phyloP scores from a whole-genome alignment of 1,140 invertebrate species.

The Sycophaga agraensis region DNA sequence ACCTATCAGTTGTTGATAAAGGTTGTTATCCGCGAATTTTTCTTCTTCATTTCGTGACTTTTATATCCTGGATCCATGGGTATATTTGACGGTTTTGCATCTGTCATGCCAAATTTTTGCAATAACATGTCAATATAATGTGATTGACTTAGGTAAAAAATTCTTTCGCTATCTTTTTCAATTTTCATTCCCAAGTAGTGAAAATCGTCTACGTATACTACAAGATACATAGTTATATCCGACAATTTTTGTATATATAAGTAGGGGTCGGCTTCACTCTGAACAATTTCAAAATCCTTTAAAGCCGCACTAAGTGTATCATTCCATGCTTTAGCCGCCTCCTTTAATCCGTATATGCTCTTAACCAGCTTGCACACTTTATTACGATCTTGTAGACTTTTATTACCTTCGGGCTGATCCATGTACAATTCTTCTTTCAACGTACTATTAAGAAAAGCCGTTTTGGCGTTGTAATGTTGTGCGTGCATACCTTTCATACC shows the following conservation, averaged over 20 bases:
- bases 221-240: not conserved
- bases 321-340: conserved; percentile 14
- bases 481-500: conserved; percentile 43
- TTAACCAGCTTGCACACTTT: conserved; percentile 35
- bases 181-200: conserved; percentile 2
- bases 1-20: conserved; percentile 1
- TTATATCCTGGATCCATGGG: not conserved
- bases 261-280: not conserved
- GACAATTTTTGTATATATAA: not conserved
- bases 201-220: conserved; percentile 12
- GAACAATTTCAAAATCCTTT: not conserved
- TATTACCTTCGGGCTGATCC: conserved; percentile 39
- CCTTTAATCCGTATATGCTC: not conserved
- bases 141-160: not conserved
- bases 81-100: conserved; percentile 33
- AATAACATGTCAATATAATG: too few relatives aligned
- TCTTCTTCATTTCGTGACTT: not conserved
- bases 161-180: conserved; percentile 25
- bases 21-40: not conserved
- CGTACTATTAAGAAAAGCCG: conserved; percentile 39
- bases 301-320: not conserved
- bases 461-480: conserved; percentile 45
- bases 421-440: conserved; percentile 42
- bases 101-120: conserved; percentile 43
- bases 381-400: conserved; percentile 19